Evolutionary conservation across 1,140 invertebrate species (phyloP), one percentile per base, ranked within the genome.

Genomic region (Amphibalanus amphitrite): DNA sequence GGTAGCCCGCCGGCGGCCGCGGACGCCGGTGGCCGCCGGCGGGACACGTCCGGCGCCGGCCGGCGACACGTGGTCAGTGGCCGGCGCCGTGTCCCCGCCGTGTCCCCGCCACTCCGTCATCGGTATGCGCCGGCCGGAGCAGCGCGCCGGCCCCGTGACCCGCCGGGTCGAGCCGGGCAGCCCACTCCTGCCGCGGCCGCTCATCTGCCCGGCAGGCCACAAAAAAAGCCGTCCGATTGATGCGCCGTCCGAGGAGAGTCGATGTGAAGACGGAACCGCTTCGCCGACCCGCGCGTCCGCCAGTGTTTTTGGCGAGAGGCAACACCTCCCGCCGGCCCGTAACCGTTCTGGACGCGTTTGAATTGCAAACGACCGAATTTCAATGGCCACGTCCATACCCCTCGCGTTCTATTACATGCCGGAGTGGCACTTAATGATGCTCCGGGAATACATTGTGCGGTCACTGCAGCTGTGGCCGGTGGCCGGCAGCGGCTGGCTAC

Each of bases 281-380:
- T n/a, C n/a, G n/a, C n/a, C n/a, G n/a, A n/a, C n/a, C n/a, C n/a
- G n/a, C n/a, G n/a, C n/a, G n/a, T n/a, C n/a, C n/a, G n/a, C 13
- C 47, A 20, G 47, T 59, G 47, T 59, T 59, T 59, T 59, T 59
- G 47, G 47, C 47, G 47, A 23, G 47, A 8, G 13, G 47, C 20
- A 59, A 23, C 47, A 59, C 47, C 47, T 13, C 47, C 47, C 47
- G 47, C 47, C 47, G 47, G 47, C 47, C 47, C 10, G 17, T 20
- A 20, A 20, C 20, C 47, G 47, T 59, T 59, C 47, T 20, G 17
- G 47, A 8, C 13, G 10, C 17, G 47, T 59, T 59, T 59, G 47
- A 59, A 59, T 59, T 59, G 47, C 47, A 59, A 59, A 59, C 47
- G 47, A 59, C 47, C 47, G 47, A 59, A 59, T 59, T 59, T 59